These are phyloP conservation scores for Channa maculata DNA, from an alignment of 2,113 vertebrate species.

Conservation along the genomic window DNA sequence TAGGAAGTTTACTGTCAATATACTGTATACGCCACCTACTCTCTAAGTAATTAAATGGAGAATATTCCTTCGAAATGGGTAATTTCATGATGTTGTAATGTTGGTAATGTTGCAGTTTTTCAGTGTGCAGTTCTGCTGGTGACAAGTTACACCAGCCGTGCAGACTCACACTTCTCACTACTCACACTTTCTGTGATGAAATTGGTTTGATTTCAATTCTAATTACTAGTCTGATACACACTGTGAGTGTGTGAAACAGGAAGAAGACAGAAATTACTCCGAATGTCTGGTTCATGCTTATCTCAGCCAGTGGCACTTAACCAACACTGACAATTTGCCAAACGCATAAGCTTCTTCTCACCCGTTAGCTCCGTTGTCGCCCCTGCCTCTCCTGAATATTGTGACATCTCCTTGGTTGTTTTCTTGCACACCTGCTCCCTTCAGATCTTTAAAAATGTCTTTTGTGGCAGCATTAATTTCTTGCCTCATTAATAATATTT, in stretches of 20 bases:
- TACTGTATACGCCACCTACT: neutral
- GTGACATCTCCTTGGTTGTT: conserved; percentile 12
- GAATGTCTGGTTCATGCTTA: conserved; percentile 4
- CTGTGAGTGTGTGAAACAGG: neutral
- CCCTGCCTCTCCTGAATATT: conserved; percentile 20
- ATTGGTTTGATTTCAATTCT: neutral
- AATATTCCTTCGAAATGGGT: neutral
- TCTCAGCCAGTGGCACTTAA: neutral
- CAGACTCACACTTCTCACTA: no score
- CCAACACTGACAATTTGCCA: conserved; percentile 25
- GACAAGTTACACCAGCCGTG: neutral
- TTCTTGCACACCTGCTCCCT: conserved; percentile 45
- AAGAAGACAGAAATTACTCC: neutral
- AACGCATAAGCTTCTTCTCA: conserved; percentile 2
- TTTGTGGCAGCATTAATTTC: conserved; percentile 1
- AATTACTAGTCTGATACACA: neutral
- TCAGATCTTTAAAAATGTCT: conserved; percentile 11
- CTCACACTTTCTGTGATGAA: neutral
- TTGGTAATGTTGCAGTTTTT: no score
- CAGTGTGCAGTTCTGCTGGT: no score
- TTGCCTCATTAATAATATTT: conserved; percentile 1
- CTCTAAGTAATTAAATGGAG: neutral
- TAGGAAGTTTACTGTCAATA: conserved; percentile 4
- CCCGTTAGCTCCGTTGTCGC: neutral
- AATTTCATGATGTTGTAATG: no score